These are phyloP conservation scores for Boloria selene DNA, from an alignment of 2,888 invertebrate genomes.

Conservation along the genomic window DNA sequence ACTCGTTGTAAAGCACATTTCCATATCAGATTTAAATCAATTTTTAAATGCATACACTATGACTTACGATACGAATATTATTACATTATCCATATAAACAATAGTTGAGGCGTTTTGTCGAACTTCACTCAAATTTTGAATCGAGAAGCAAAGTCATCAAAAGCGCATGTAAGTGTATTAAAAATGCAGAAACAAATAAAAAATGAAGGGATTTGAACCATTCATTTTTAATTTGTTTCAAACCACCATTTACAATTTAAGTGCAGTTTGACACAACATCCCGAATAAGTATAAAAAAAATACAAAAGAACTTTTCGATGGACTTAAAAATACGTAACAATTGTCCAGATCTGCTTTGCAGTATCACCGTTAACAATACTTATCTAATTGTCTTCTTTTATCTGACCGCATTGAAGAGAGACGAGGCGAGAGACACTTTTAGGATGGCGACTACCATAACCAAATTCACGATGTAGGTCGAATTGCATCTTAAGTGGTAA, in stretches of 20 bases:
- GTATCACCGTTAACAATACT: conserved; percentile 79
- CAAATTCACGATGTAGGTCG: conserved; percentile 81
- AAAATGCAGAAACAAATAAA: conserved; percentile 55
- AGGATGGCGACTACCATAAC: conserved; percentile 80
- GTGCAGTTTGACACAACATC: conserved; percentile 82
- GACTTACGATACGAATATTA: conserved; percentile 25
- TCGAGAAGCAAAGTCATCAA: conserved; percentile 62
- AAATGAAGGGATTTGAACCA: conserved; percentile 43
- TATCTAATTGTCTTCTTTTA: conserved; percentile 73
- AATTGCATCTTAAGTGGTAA: conserved; percentile 82
- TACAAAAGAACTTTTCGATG: conserved; percentile 56
- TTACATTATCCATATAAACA: conserved; percentile 31
- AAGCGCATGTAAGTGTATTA: conserved; percentile 58
- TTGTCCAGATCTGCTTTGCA: conserved; percentile 79
- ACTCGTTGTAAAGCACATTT: conserved; percentile 18
- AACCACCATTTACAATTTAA: conserved; percentile 80
- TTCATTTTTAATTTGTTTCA: conserved; percentile 51
- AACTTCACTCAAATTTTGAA: conserved; percentile 77
- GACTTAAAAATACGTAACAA: conserved; percentile 81
- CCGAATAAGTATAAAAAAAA: conserved; percentile 56
- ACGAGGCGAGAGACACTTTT: conserved; percentile 78
- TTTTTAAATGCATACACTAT: conserved; percentile 29
- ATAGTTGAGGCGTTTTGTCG: conserved; percentile 62
- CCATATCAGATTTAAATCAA: conserved; percentile 15
- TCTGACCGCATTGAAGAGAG: conserved; percentile 80